Percentiles rank a stretch among this genome's conserved stretches.
phyloP scores from a whole-genome alignment of 1,140 invertebrate species.

The Listronotus bonariensis region DNA sequence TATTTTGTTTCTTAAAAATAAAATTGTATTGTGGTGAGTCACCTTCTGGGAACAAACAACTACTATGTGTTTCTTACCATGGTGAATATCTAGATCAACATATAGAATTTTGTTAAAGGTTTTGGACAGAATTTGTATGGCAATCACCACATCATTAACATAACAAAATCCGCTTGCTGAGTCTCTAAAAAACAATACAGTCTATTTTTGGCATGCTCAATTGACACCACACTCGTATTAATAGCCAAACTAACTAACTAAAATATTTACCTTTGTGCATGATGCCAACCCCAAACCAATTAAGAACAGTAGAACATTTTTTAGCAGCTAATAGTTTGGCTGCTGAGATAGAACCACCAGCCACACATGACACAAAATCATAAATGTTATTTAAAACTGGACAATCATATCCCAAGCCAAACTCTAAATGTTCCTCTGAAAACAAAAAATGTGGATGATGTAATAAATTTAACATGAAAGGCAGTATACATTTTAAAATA shows the following conservation, averaged over 20 bases:
- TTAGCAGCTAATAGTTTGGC: slow-evolving; percentile 63
- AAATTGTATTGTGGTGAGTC: no score
- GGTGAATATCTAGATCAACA: slow-evolving; percentile 84
- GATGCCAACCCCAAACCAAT: slow-evolving; percentile 91
- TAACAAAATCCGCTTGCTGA: slow-evolving; percentile 84
- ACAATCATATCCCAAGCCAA: slow-evolving; percentile 73
- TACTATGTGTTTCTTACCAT: no score
- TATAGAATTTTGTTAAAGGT: slow-evolving; percentile 75
- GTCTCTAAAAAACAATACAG: slow-evolving; percentile 72
- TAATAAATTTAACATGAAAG: no score
- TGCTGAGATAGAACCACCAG: slow-evolving; percentile 72
- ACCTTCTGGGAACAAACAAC: no score
- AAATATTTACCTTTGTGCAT: slow-evolving; percentile 71
- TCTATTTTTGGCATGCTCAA: no score
- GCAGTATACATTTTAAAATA: no score
- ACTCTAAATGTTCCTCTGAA: slow-evolving; percentile 43
- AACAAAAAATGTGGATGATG: slow-evolving; percentile 9
- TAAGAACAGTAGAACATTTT: slow-evolving; percentile 68
- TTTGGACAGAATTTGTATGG: slow-evolving; percentile 69
- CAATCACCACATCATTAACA: slow-evolving; percentile 83
- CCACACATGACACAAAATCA: slow-evolving; percentile 65
- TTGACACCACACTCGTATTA: no score
- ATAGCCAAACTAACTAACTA: no score
- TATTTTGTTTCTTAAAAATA: no score
- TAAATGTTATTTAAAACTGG: slow-evolving; percentile 68